Evolutionary conservation across 2,888 invertebrate genomes (phyloP).

Genomic region (Siphonodentalium dalli): DNA sequence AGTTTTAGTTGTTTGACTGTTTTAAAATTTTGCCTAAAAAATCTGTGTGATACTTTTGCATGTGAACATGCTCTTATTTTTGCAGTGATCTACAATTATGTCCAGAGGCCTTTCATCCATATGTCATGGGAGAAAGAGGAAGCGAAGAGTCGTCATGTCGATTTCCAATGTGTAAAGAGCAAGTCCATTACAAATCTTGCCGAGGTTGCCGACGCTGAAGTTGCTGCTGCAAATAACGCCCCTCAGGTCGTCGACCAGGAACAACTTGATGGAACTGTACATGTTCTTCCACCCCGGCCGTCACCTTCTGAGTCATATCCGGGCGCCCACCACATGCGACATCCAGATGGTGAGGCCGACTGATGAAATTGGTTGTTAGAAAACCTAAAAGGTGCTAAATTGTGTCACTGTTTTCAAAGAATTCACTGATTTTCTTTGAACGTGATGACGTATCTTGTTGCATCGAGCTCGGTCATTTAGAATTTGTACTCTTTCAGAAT

Average conservation of each 20-base stretch:
- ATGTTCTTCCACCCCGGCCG: conserved; percentile 65
- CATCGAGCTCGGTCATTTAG: too few species aligned
- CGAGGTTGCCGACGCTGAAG: too few species aligned
- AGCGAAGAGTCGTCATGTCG: conserved; percentile 97
- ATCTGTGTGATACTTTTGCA: not conserved
- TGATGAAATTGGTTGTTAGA: too few species aligned
- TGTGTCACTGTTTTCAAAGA: too few species aligned
- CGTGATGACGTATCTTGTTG: too few species aligned
- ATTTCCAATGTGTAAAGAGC: conserved; percentile 98
- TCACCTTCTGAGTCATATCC: conserved; percentile 60
- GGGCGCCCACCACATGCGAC: conserved; percentile 49
- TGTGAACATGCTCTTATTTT: not conserved
- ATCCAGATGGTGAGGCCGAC: conserved; percentile 49
- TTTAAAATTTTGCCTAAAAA: not conserved
- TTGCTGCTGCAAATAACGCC: conserved; percentile 89
- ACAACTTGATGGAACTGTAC: conserved; percentile 61
- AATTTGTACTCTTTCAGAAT: too few species aligned
- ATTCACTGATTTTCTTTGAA: too few species aligned
- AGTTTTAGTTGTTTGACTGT: not conserved
- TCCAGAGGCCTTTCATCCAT: conserved; percentile 97
- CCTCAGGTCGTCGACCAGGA: conserved; percentile 67
- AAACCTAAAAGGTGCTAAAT: too few species aligned
- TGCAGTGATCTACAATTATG: conserved; percentile 96
- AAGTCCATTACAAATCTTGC: conserved; percentile 97
- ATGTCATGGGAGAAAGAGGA: conserved; percentile 99